Percentiles rank a stretch among this genome's conserved stretches.
Conservation (phyloP, 30 jellyfish, hydroid and myxozoan genomes). For the Aurelia aurita region DNA sequence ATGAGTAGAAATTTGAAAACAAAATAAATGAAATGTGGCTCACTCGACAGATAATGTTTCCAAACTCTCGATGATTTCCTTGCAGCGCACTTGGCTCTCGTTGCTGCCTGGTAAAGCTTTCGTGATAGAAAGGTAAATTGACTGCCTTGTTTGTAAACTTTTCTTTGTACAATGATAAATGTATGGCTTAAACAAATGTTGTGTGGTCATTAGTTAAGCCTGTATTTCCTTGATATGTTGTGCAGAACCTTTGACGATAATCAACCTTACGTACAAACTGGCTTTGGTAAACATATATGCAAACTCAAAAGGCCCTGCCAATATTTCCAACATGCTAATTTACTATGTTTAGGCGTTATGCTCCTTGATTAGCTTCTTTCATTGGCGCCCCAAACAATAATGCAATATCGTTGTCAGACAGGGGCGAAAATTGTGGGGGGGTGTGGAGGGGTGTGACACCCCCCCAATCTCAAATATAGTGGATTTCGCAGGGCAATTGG, state of each 20-base stretch:
- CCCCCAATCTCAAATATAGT: no score
- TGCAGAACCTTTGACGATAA: no score
- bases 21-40: no score
- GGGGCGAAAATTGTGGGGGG: no score
- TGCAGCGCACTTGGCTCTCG: not conserved
- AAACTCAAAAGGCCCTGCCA: constrained; percentile 6
- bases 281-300: not conserved
- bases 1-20: no score
- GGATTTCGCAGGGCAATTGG: no score
- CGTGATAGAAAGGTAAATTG: not conserved
- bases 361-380: constrained; percentile 49
- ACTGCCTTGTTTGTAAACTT: not conserved
- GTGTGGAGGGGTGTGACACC: no score
- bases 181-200: not conserved
- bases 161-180: not conserved
- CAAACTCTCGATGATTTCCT: not conserved
- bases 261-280: no score
- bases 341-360: constrained; percentile 42
- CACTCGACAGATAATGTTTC: not conserved
- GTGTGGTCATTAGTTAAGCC: no score
- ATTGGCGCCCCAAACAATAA: constrained; percentile 48
- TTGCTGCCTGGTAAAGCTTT: not conserved
- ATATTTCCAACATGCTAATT: constrained; percentile 28
- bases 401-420: constrained; percentile 35
- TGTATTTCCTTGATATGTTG: no score